These are phyloP conservation scores for Karalla daura DNA, from an alignment of 2,797 vertebrate genomes.

Conservation along the genomic window DNA sequence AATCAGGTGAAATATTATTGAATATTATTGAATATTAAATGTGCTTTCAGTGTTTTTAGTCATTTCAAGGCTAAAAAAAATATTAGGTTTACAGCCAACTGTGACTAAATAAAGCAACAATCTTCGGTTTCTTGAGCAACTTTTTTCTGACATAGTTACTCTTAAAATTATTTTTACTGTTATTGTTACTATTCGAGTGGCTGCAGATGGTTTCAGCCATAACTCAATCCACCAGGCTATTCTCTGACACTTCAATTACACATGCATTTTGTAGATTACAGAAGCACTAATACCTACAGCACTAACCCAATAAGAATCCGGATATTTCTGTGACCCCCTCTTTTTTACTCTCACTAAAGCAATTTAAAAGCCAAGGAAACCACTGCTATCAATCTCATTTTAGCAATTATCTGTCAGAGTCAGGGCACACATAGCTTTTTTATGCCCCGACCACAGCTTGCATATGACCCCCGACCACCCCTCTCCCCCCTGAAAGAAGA, in stretches of 20 bases:
- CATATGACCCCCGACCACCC: slow-evolving; percentile 24
- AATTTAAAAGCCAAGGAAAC: slow-evolving; percentile 7
- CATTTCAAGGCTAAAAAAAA: not conserved
- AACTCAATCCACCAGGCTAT: not conserved
- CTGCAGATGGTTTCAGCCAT: not conserved
- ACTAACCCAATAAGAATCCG: not conserved
- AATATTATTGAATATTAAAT: too few relatives aligned
- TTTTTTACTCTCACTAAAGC: not conserved
- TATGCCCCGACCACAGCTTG: slow-evolving; percentile 22
- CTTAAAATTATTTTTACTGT: not conserved
- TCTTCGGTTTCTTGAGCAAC: not conserved
- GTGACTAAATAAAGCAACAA: not conserved
- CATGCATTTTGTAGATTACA: not conserved
- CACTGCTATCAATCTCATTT: slow-evolving; percentile 57
- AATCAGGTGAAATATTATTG: too few relatives aligned
- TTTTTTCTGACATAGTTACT: not conserved
- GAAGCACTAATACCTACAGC: not conserved
- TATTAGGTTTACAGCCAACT: not conserved
- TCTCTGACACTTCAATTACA: not conserved
- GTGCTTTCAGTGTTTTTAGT: too few relatives aligned
- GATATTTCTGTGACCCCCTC: not conserved
- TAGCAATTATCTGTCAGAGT: slow-evolving; percentile 66
- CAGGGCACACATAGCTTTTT: slow-evolving; percentile 46
- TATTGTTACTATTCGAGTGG: too few relatives aligned
- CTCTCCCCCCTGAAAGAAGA: slow-evolving; percentile 39